Conservation (phyloP, 2,113 vertebrate genomes). For the Cheilinus undulatus region DNA sequence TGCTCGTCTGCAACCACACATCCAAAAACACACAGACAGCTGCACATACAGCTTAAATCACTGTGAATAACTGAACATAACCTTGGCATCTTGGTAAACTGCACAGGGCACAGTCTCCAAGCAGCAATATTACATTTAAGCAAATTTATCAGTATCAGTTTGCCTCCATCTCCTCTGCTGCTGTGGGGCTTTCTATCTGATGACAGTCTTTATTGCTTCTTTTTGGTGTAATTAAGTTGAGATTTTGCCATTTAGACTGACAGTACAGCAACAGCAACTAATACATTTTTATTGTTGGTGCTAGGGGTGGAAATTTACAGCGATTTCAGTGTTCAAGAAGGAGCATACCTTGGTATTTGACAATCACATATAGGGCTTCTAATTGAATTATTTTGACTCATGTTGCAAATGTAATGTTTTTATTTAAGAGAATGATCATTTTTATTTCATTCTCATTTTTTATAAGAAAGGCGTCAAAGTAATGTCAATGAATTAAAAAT, state of each 20-base stretch:
- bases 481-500: too few relatives aligned
- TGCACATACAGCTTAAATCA: neutral
- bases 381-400: too few relatives aligned
- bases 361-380: too few relatives aligned
- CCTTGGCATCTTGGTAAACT: neutral
- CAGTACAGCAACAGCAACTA: too few relatives aligned
- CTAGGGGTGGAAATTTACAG: too few relatives aligned
- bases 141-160: slow-evolving; percentile 13
- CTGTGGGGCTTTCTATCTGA: slow-evolving; percentile 8
- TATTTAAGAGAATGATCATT: too few relatives aligned
- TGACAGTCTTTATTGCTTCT: neutral
- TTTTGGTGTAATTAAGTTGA: slow-evolving; percentile 4
- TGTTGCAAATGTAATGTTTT: too few relatives aligned
- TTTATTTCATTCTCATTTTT: too few relatives aligned
- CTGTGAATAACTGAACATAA: slow-evolving; percentile 1
- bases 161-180: neutral
- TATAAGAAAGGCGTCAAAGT: too few relatives aligned
- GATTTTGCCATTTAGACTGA: neutral
- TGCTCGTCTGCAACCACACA: slow-evolving; percentile 3
- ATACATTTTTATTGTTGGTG: too few relatives aligned
- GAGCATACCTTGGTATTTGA: too few relatives aligned
- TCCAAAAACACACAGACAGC: neutral
- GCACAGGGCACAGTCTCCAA: neutral
- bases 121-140: slow-evolving; percentile 20
- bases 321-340: too few relatives aligned